Base-by-base conservation (phyloP, 1,140 invertebrate species). In the Drosophila carrolli region DNA sequence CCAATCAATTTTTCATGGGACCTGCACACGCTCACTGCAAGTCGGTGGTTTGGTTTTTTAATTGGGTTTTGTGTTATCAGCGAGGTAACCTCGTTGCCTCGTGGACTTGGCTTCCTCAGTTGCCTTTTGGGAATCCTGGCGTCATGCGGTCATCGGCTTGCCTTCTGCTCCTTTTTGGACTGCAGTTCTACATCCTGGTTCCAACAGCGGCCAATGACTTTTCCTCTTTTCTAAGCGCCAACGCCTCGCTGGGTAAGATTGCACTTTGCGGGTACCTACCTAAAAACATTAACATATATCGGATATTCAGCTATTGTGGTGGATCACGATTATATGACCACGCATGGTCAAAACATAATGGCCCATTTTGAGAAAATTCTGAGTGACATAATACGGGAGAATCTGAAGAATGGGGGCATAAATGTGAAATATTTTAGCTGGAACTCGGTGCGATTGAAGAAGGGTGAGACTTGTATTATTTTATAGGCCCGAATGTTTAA, bases 201-300 rank as follows among this genome's bases (percentile, higher is more conserved):
- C 46, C 68, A 0, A 54, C 43, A 2, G 32, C 55, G 38, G 92
- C 85, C 57, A 94, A 95, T 81, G 95, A 95, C 75, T 95, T 95
- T 92, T 95, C 95, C 5, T 96, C 95, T 0, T 92, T 96, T 58
- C 93, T 96, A 0, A 94, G 94, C 23, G 93, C 94, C 7, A 96
- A 96, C 92, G 95, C 95, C 6, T 95, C 95, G 9, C 93, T 96
- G 84, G 95, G 95, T 96, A 93, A 90, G 92, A 47, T 48, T 0
- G 7, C 16, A 32, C 13, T 10, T 10, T 6, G 8, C 2, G 14
- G 38, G 27, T 16, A 23, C 10, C 23, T n/a, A 1, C 0, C 0
- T 9, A n/a, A 13, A 40, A 27, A 10, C n/a, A 41, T 41, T 0
- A 32, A 32, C 19, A 9, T 27, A 19, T 41, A 43, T 48, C 8